Percentiles rank a stretch among this genome's conserved stretches.
Conservation (phyloP, 30 jellyfish, hydroid and myxozoan species). For the Aurelia coerulea region DNA sequence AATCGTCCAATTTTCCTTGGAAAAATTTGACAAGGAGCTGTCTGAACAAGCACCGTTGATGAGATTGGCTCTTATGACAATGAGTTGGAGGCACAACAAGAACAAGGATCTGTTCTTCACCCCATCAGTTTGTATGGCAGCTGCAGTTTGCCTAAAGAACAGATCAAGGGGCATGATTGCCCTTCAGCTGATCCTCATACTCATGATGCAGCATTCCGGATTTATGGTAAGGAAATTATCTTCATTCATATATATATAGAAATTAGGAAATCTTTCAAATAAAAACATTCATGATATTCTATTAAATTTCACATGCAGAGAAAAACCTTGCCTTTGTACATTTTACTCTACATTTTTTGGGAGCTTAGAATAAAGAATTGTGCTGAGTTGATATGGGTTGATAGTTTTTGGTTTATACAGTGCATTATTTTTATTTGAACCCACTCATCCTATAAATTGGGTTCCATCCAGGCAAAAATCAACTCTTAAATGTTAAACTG, state of each 20-base stretch:
- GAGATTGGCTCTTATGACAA: conserved; percentile 34
- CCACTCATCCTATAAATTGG: too few relatives aligned
- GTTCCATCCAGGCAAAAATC: too few relatives aligned
- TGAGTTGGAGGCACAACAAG: conserved; percentile 13
- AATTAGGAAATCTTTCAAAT: background rate
- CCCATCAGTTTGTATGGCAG: conserved; percentile 53
- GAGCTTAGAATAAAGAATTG: too few relatives aligned
- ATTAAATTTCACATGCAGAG: too few relatives aligned
- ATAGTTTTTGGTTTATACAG: too few relatives aligned
- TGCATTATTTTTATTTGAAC: too few relatives aligned
- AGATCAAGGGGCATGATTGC: conserved; percentile 57
- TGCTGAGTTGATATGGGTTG: too few relatives aligned
- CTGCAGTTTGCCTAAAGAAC: conserved; percentile 52
- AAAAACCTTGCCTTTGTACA: too few relatives aligned
- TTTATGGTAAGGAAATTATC: conserved; percentile 21
- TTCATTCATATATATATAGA: background rate
- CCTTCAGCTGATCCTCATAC: conserved; percentile 20
- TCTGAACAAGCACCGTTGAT: conserved; percentile 20
- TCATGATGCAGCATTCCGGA: conserved; percentile 47
- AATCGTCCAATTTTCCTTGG: conserved; percentile 21
- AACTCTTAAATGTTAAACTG: too few relatives aligned
- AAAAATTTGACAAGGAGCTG: conserved; percentile 39
- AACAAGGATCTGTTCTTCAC: conserved; percentile 27
- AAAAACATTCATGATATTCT: too few relatives aligned
- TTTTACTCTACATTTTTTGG: too few relatives aligned